Base-by-base conservation (phyloP, 35 echinoderm and acorn worm species). In the Stichopus chloronotus region DNA sequence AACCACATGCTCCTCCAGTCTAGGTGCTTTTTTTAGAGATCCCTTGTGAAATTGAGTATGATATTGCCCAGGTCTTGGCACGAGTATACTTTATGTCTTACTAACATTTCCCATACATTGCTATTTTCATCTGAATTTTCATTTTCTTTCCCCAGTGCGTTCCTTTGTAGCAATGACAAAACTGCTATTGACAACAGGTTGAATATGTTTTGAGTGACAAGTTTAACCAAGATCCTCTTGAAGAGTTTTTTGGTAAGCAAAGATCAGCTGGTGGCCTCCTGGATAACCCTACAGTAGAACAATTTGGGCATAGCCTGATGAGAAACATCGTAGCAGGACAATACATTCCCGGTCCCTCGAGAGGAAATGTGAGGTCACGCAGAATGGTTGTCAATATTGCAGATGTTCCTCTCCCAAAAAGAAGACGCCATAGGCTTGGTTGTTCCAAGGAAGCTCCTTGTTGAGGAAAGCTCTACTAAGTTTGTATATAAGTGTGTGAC, bases 211-310 rank as follows among this genome's bases (percentile, higher is more conserved):
- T 94, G 8, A 88, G 81, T 30, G 93, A 94, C 13, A 94, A 94
- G 43, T 94, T 96, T 72, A 89, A 61, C 52, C 89, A 94, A 30
- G 95, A 96, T 57, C 95, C 95, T 4, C 60, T 94, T 19, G 95
- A 96, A 93, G 93, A 94, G 58, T 88, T 94, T 72, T 96, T 96
- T 58, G 72, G 90, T 6, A 96, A 96, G 89, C 89, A 94, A 30
- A 85, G 92, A 78, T 60, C 56, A 59, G 5, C 81, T 2, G 89
- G 92, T 78, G 88, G 95, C 52, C 8, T 20, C 57, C 52, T 61
- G 23, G 89, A 91, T 16, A 94, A 94, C 58, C 95, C 95, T 9
- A 92, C 92, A 59, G 94, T 90, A 0, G 69, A 90, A 25, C 94
- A 95, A 76, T 78, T 90, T 78, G 93, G 86, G 8, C 43, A 94